A percentile compares a stretch with the other conserved stretches of the same genome.
Evolutionary conservation across 2,797 vertebrate genomes (phyloP).

Genomic region (Gastrophryne carolinensis): DNA sequence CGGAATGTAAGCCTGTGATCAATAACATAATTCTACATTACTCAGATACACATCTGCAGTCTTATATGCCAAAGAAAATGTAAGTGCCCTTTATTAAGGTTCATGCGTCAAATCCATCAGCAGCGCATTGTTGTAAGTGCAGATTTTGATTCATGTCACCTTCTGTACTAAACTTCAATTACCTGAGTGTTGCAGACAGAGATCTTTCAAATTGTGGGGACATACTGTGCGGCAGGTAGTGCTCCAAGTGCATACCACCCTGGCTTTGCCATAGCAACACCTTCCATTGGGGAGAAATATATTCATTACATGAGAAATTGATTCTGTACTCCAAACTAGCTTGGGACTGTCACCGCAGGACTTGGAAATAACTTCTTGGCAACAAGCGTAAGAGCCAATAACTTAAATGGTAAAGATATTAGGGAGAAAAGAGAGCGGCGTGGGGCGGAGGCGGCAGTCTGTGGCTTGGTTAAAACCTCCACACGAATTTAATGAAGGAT

Average conservation of each 20-base stretch:
- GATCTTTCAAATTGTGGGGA: constrained; percentile 20
- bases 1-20: neutral
- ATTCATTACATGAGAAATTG: constrained; percentile 46
- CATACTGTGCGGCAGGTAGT: neutral
- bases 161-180: constrained; percentile 35
- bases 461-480: neutral
- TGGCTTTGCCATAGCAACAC: constrained; percentile 33
- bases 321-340: constrained; percentile 35
- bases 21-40: neutral
- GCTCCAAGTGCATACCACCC: constrained; percentile 20
- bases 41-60: neutral
- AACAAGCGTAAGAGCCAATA: constrained; percentile 22
- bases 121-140: constrained; percentile 23
- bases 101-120: neutral
- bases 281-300: constrained; percentile 30
- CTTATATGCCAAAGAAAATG: neutral
- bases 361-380: constrained; percentile 29
- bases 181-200: constrained; percentile 7
- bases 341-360: constrained; percentile 32
- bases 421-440: neutral
- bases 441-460: neutral
- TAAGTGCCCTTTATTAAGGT: neutral
- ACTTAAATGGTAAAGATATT: constrained; percentile 38
- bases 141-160: constrained; percentile 39
- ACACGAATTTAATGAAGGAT: neutral